Evolutionary conservation across 2,888 invertebrate species (phyloP).

Genomic region (Agrilus mali): DNA sequence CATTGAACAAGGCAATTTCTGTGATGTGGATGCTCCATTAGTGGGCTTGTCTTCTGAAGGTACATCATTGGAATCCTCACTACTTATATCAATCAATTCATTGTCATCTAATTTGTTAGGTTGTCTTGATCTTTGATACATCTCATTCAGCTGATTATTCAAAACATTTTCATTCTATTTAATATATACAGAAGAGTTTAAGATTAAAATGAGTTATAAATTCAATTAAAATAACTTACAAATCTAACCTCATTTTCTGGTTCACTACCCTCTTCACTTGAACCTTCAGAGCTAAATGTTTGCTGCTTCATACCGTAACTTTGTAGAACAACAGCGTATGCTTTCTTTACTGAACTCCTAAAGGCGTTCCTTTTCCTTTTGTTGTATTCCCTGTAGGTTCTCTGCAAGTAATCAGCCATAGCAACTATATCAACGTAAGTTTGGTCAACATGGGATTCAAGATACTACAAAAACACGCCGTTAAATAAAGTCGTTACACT

Average conservation of each 20-base stretch:
- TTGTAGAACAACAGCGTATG: slow-evolving; percentile 59
- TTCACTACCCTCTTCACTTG: slow-evolving; percentile 40
- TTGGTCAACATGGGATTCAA: slow-evolving; percentile 68
- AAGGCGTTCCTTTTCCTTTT: slow-evolving; percentile 72
- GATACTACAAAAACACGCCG: slow-evolving; percentile 42
- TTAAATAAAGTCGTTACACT: background rate
- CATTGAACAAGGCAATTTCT: slow-evolving; percentile 36
- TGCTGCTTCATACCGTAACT: slow-evolving; percentile 45
- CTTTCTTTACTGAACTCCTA: slow-evolving; percentile 61
- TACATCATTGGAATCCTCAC: slow-evolving; percentile 54
- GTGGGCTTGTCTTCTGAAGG: slow-evolving; percentile 21
- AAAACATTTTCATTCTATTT: slow-evolving; percentile 18
- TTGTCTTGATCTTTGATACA: slow-evolving; percentile 34
- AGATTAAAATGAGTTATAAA: slow-evolving; percentile 1
- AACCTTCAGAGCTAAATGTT: slow-evolving; percentile 42
- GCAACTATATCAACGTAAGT: slow-evolving; percentile 70
- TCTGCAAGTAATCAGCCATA: slow-evolving; percentile 71
- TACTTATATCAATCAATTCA: slow-evolving; percentile 69
- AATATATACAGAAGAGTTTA: background rate
- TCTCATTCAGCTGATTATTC: slow-evolving; percentile 34
- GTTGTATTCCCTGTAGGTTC: slow-evolving; percentile 63
- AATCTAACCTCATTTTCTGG: slow-evolving; percentile 29
- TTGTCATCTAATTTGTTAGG: slow-evolving; percentile 42
- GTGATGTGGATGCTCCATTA: slow-evolving; percentile 35
- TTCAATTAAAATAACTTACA: slow-evolving; percentile 26